A percentile compares a stretch with the other conserved stretches of the same genome.
These are phyloP conservation scores for Trichacis sp. DNA, from an alignment of 2,888 invertebrate genomes.

Conservation along the genomic window DNA sequence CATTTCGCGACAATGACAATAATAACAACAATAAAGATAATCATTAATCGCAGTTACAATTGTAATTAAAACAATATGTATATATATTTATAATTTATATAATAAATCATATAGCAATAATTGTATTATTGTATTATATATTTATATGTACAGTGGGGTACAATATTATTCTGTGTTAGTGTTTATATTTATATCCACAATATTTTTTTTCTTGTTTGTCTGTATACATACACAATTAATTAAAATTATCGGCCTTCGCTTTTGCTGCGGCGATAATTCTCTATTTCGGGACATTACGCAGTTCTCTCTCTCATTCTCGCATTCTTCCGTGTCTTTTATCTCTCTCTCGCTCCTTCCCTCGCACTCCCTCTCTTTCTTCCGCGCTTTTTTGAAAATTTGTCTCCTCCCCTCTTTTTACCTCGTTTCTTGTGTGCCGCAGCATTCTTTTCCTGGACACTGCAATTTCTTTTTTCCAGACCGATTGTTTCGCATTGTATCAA, in stretches of 20 bases:
- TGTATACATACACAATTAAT: slow-evolving; percentile 69
- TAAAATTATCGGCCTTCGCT: slow-evolving; percentile 62
- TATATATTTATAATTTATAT: slow-evolving; percentile 54
- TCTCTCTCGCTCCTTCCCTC: slow-evolving; percentile 22
- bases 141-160: slow-evolving; percentile 69
- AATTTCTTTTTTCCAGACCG: slow-evolving; percentile 45
- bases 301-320: too few species aligned
- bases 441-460: slow-evolving; percentile 38
- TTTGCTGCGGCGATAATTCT: slow-evolving; percentile 48
- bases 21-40: slow-evolving; percentile 46
- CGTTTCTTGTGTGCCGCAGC: slow-evolving; percentile 43
- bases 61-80: slow-evolving; percentile 62
- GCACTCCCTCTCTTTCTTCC: slow-evolving; percentile 24
- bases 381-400: too few species aligned
- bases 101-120: slow-evolving; percentile 68
- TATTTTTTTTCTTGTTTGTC: slow-evolving; percentile 64
- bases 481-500: slow-evolving; percentile 60
- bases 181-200: slow-evolving; percentile 66
- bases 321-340: slow-evolving; percentile 27
- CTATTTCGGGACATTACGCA: slow-evolving; percentile 42
- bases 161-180: slow-evolving; percentile 61
- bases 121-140: slow-evolving; percentile 60
- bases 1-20: slow-evolving; percentile 43
- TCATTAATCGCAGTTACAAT: slow-evolving; percentile 57
- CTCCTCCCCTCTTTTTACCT: slow-evolving; percentile 19